These are phyloP conservation scores for Yponomeuta sedellus DNA, from an alignment of 2,888 invertebrate genomes.

Conservation along the genomic window DNA sequence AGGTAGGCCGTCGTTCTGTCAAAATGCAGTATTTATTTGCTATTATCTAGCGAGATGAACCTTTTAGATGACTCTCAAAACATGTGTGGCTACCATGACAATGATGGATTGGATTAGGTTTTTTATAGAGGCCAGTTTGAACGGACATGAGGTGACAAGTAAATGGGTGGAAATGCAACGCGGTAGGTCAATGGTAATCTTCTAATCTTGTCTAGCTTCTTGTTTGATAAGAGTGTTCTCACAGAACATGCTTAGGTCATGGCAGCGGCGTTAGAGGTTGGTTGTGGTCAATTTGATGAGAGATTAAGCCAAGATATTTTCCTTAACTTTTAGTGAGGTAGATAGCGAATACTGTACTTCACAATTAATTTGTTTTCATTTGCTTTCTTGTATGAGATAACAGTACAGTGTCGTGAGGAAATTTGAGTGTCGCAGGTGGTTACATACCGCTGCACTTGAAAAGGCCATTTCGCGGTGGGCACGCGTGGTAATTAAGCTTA, in stretches of 20 bases:
- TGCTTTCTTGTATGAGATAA: too few relatives aligned
- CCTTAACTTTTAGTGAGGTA: too few relatives aligned
- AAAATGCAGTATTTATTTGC: slow-evolving; percentile 3
- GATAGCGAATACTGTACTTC: too few relatives aligned
- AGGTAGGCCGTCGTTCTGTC: neutral
- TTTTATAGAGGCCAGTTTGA: slow-evolving; percentile 24
- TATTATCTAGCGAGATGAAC: slow-evolving; percentile 21
- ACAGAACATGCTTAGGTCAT: slow-evolving; percentile 14
- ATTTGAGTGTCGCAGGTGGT: too few relatives aligned
- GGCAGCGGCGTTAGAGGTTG: slow-evolving; percentile 15
- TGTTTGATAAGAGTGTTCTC: slow-evolving; percentile 12
- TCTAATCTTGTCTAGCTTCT: slow-evolving; percentile 13
- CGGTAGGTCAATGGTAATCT: slow-evolving; percentile 27
- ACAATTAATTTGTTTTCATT: too few relatives aligned
- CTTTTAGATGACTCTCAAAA: slow-evolving; percentile 33
- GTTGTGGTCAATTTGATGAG: slow-evolving; percentile 18
- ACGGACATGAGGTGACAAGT: slow-evolving; percentile 16
- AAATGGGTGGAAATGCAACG: slow-evolving; percentile 23
- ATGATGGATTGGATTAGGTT: slow-evolving; percentile 45
- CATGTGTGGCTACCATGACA: slow-evolving; percentile 36
- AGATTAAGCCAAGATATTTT: too few relatives aligned
- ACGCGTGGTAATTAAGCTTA: too few relatives aligned
- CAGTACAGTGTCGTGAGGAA: too few relatives aligned
- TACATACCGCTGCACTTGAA: too few relatives aligned
- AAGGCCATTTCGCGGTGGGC: too few relatives aligned